A percentile compares a stretch with the other conserved stretches of the same genome.
phyloP scores from a whole-genome alignment of 2,888 invertebrate species.

The Catocala nupta region DNA sequence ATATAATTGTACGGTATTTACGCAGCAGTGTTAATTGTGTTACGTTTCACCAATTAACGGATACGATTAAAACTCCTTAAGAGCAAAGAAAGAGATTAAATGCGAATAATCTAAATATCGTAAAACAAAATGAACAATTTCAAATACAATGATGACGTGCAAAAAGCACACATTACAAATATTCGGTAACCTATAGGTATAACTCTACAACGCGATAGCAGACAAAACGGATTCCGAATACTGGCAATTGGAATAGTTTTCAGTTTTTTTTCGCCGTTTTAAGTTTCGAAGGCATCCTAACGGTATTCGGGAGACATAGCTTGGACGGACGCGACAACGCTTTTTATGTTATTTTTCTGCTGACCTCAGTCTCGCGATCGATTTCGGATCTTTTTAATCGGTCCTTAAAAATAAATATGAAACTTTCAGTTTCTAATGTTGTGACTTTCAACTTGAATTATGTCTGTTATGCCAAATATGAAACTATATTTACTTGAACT shows the following conservation, averaged over 20 bases:
- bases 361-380: conserved; percentile 78
- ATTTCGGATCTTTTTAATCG: conserved; percentile 65
- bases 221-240: conserved; percentile 85
- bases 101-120: background rate
- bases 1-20: conserved; percentile 3
- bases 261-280: conserved; percentile 75
- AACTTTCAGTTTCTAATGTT: conserved; percentile 37
- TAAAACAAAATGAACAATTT: background rate
- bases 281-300: conserved; percentile 82
- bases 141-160: conserved; percentile 22
- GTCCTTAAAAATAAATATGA: conserved; percentile 51
- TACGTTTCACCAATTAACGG: background rate
- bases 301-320: conserved; percentile 85
- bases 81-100: too few relatives aligned
- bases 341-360: conserved; percentile 81
- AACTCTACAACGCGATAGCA: conserved; percentile 69
- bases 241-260: conserved; percentile 87
- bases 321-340: conserved; percentile 75
- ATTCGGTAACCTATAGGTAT: conserved; percentile 43
- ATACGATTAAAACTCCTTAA: too few relatives aligned
- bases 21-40: background rate
- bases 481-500: too few relatives aligned
- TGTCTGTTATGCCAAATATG: conserved; percentile 23
- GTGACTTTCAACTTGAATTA: conserved; percentile 32
- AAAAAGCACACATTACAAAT: conserved; percentile 47